A percentile compares a stretch with the other conserved stretches of the same genome.
These are phyloP conservation scores for Oophaga sylvatica DNA, from an alignment of 2,797 vertebrate species.

Conservation along the genomic window DNA sequence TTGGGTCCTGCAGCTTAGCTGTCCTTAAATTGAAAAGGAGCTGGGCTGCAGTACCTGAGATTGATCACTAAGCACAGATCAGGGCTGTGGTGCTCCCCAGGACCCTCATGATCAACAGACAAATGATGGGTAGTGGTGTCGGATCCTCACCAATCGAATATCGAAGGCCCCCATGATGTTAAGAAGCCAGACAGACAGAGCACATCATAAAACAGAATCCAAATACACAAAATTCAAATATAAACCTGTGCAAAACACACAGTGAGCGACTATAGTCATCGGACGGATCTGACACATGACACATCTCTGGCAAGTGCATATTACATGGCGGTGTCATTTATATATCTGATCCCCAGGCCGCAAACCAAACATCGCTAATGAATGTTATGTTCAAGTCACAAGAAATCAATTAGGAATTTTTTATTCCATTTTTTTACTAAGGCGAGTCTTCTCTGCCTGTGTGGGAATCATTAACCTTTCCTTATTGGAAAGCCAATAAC, in stretches of 20 bases:
- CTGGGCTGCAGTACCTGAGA: too few species aligned
- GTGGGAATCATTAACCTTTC: background rate
- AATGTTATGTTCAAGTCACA: background rate
- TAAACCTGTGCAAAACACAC: background rate
- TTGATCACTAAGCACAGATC: too few species aligned
- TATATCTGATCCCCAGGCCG: background rate
- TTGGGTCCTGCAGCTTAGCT: too few species aligned
- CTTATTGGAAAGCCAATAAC: slow-evolving; percentile 13
- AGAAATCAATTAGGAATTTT: slow-evolving; percentile 9
- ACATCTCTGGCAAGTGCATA: background rate
- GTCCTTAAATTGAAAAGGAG: too few species aligned
- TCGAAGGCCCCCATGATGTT: background rate
- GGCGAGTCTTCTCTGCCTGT: background rate
- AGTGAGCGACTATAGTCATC: background rate
- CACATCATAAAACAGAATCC: background rate
- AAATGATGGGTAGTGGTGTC: too few species aligned
- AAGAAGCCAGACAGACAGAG: background rate
- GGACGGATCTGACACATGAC: background rate
- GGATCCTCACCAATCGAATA: too few species aligned
- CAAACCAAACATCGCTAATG: background rate
- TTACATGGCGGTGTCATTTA: background rate
- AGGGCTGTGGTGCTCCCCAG: too few species aligned
- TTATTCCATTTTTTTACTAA: background rate
- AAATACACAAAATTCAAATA: background rate
- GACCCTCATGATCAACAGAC: too few species aligned